A percentile compares a stretch with the other conserved stretches of the same genome.
Conservation (phyloP, 2,797 vertebrate species). For the Ctenochaetus hawaiiensis region DNA sequence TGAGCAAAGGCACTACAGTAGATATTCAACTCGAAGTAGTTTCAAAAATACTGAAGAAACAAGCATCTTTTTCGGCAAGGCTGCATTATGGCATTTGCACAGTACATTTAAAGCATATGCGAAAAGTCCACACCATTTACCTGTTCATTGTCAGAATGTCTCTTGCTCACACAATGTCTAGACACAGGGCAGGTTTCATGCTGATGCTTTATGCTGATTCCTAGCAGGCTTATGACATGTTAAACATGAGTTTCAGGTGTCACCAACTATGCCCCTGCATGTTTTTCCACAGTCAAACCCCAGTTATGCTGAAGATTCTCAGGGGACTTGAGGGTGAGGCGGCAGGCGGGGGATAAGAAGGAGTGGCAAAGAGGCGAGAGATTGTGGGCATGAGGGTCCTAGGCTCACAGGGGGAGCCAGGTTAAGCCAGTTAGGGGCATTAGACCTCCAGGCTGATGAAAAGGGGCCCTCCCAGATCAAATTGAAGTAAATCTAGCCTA, state of each 20-base stretch:
- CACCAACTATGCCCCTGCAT: conserved; percentile 66
- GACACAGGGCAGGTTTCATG: conserved; percentile 43
- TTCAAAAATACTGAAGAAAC: conserved; percentile 45
- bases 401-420: conserved; percentile 86
- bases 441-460: conserved; percentile 93
- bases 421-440: conserved; percentile 90
- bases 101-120: conserved; percentile 37
- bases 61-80: conserved; percentile 5
- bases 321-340: conserved; percentile 64
- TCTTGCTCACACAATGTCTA: conserved; percentile 32
- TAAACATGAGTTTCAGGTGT: conserved; percentile 68
- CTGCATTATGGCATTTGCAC: conserved; percentile 10
- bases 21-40: conserved; percentile 50
- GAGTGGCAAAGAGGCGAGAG: conserved; percentile 73
- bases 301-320: conserved; percentile 70
- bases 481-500: conserved; percentile 90
- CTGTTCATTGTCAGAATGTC: conserved; percentile 5
- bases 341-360: conserved; percentile 60
- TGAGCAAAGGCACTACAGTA: conserved; percentile 52
- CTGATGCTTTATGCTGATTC: conserved; percentile 65
- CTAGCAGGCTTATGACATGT: conserved; percentile 65
- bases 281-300: conserved; percentile 72
- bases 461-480: conserved; percentile 88
- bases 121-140: conserved; percentile 22
- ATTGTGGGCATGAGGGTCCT: conserved; percentile 78